These are phyloP conservation scores for Cydia amplana DNA, from an alignment of 1,140 invertebrate species.

Conservation along the genomic window DNA sequence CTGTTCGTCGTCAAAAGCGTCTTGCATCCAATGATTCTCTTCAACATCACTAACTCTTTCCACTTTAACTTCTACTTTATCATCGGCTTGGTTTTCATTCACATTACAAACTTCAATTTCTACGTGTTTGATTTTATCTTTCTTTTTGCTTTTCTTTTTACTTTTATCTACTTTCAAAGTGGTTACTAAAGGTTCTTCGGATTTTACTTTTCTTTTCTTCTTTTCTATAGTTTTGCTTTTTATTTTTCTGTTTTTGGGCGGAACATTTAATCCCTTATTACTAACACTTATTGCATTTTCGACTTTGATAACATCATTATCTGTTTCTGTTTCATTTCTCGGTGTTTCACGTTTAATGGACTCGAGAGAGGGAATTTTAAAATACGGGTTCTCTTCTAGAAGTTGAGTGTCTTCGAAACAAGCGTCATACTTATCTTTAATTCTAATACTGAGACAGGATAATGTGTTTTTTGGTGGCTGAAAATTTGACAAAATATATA, in stretches of 20 bases:
- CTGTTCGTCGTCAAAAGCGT: not conserved
- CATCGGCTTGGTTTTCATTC: not conserved
- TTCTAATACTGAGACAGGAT: not conserved
- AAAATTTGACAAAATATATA: not conserved
- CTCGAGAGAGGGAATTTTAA: not conserved
- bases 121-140: not conserved
- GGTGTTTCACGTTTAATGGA: not conserved
- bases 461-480: not conserved
- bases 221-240: not conserved
- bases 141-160: not conserved
- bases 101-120: not conserved
- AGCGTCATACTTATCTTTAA: not conserved
- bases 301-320: not conserved
- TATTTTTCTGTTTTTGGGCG: not conserved
- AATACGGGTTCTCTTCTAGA: not conserved
- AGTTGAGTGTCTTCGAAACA: not conserved
- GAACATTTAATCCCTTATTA: not conserved
- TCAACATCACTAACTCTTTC: not conserved
- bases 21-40: not conserved
- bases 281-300: not conserved
- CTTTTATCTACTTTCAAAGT: not conserved
- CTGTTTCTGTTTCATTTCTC: not conserved
- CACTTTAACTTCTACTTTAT: not conserved
- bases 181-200: not conserved
- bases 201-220: not conserved